Percentiles rank a stretch among this genome's conserved stretches.
These are phyloP conservation scores for Drosophila rufa DNA, from an alignment of 1,140 invertebrate genomes.

Conservation along the genomic window DNA sequence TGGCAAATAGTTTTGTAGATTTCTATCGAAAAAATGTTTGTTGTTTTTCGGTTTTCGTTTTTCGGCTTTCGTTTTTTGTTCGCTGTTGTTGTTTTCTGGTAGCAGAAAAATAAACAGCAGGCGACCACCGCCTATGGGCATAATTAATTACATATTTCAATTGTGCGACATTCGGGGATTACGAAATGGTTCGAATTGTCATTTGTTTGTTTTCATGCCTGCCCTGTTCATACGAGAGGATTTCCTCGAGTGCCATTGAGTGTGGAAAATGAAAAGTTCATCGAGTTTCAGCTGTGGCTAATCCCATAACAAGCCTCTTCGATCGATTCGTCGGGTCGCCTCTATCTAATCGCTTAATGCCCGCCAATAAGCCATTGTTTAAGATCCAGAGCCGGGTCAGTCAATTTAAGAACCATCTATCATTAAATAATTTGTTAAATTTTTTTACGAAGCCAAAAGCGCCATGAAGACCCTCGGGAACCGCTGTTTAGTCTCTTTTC, in stretches of 20 bases:
- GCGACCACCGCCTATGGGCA: slow-evolving; percentile 60
- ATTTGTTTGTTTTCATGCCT: slow-evolving; percentile 28
- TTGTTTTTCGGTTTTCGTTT: slow-evolving; percentile 30
- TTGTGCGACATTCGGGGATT: slow-evolving; percentile 74
- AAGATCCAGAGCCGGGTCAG: slow-evolving; percentile 50
- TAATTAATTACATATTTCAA: slow-evolving; percentile 81
- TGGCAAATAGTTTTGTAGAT: slow-evolving; percentile 80
- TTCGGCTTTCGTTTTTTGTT: slow-evolving; percentile 18
- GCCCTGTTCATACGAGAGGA: slow-evolving; percentile 30
- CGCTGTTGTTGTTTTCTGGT: slow-evolving; percentile 50
- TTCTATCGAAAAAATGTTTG: slow-evolving; percentile 63
- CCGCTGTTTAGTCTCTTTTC: slow-evolving; percentile 10
- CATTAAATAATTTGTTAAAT: slow-evolving; percentile 83
- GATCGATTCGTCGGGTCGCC: slow-evolving; percentile 28
- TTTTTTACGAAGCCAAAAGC: slow-evolving; percentile 65
- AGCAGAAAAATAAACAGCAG: slow-evolving; percentile 73
- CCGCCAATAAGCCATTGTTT: slow-evolving; percentile 45
- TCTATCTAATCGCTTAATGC: slow-evolving; percentile 74
- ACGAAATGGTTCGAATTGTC: slow-evolving; percentile 60
- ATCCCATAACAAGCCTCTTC: slow-evolving; percentile 39
- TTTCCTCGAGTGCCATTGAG: slow-evolving; percentile 26
- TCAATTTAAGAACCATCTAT: slow-evolving; percentile 80
- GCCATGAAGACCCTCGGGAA: slow-evolving; percentile 61
- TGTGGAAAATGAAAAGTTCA: slow-evolving; percentile 29
- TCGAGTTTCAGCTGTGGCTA: slow-evolving; percentile 17